Evolutionary conservation across 2,888 invertebrate genomes (phyloP), one percentile per base, ranked within the genome.

Genomic region (Galeopsomyia nigrocyanea): DNA sequence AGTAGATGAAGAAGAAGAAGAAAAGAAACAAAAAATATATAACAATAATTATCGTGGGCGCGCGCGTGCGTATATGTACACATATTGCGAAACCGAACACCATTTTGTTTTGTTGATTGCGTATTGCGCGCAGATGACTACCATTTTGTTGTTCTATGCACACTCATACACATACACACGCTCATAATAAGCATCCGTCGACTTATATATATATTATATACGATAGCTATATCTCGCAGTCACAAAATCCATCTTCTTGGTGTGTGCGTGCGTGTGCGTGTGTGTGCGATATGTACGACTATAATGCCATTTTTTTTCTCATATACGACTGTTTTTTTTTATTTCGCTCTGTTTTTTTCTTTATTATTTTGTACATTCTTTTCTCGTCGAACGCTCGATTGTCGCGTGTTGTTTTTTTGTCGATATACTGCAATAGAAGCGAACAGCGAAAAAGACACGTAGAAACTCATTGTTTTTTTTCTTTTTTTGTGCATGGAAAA

Each of bases 201-300:
- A 68, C 51, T 47, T 72, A 10, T 72, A 68, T 73, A 58, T 73
- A 78, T 78, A 26, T 26, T 56, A 22, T 56, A 26, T 21, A 49
- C 16, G 21, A 75, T 77, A 49, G 26, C 26, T 58, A 39, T 39
- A 79, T 80, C 81, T 83, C 82, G 83, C 83, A 83, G 82, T 83
- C 83, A 82, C 79, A 81, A 84, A 83, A 83, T 84, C 78, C 81
- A 78, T 81, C 81, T 39, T 7, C 39, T 39, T 13, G 7, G 39
- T 26, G 26, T 26, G 26, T 5, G 26, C 5, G 26, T 26, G 26
- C 26, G 26, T 26, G 26, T 26, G n/a, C n/a, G 81, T 81, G 81
- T 80, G 82, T 31, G 79, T 80, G 80, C 79, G 75, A 66, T 75
- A 69, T 64, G 47, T 62, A 68, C 50, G 67, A 76, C 64, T 58